Conservation (phyloP, 2,888 invertebrate genomes). For the Mythimna albipuncta region DNA sequence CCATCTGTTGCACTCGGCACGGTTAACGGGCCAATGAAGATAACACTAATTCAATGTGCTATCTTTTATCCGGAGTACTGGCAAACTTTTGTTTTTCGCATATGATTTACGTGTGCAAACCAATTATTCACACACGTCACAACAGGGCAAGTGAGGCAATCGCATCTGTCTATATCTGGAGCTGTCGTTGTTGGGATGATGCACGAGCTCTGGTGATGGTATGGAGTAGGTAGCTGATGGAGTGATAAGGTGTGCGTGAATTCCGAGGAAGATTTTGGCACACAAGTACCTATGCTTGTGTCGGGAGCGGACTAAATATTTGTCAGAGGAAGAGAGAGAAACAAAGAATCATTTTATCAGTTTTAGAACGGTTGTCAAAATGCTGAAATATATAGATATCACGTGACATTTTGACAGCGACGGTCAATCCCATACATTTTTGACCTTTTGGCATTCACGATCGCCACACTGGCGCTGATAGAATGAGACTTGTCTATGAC, state of each 20-base stretch:
- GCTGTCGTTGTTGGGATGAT: constrained; percentile 78
- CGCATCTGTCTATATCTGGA: constrained; percentile 75
- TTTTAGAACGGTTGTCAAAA: background rate
- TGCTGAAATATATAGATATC: background rate
- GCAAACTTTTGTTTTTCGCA: constrained; percentile 49
- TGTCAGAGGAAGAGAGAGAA: too few relatives aligned
- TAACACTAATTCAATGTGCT: constrained; percentile 24
- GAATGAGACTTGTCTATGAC: background rate
- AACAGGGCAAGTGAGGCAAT: constrained; percentile 59
- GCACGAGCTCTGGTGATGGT: constrained; percentile 63
- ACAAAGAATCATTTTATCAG: background rate
- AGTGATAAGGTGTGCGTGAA: background rate
- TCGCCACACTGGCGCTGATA: background rate
- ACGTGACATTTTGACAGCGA: too few relatives aligned
- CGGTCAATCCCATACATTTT: background rate
- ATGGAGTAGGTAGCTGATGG: constrained; percentile 27
- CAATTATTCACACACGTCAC: constrained; percentile 67
- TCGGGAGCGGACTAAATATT: too few relatives aligned
- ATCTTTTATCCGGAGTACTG: constrained; percentile 18
- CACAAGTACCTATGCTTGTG: too few relatives aligned
- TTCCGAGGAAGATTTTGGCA: background rate
- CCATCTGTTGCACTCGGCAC: constrained; percentile 8
- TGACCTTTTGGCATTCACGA: background rate
- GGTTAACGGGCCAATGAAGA: constrained; percentile 20
- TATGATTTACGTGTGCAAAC: constrained; percentile 57